Evolutionary conservation across 2,888 invertebrate genomes (phyloP).

Genomic region (Hyposoter didymator): DNA sequence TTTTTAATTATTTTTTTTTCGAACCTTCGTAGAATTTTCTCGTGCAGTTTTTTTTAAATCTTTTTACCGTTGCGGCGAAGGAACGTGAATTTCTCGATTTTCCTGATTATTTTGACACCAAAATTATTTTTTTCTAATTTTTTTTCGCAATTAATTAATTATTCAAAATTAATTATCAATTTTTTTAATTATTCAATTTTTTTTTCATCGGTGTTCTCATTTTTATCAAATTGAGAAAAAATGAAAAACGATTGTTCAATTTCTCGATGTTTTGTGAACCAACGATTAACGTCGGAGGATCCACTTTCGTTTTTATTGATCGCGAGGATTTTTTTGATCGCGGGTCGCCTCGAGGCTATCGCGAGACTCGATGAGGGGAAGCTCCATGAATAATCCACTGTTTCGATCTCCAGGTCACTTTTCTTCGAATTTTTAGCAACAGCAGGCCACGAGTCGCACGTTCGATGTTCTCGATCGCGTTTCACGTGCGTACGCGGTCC

Average conservation of each 20-base stretch:
- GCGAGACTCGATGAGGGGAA: background rate
- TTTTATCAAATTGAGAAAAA: too few relatives aligned
- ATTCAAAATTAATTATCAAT: background rate
- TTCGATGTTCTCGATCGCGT: constrained; percentile 4
- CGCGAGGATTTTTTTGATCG: background rate
- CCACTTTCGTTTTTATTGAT: background rate
- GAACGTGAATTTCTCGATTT: background rate
- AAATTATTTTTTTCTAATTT: background rate
- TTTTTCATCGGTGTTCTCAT: too few relatives aligned
- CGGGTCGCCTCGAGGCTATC: background rate
- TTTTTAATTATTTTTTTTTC: too few relatives aligned
- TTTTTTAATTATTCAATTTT: too few relatives aligned
- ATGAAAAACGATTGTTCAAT: background rate
- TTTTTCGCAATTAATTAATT: background rate
- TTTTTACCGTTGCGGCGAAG: background rate
- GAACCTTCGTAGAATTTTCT: background rate
- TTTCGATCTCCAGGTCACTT: constrained; percentile 27
- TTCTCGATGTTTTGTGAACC: background rate
- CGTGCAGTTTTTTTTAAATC: background rate
- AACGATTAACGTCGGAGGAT: background rate
- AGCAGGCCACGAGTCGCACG: constrained; percentile 28
- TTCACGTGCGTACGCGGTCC: constrained; percentile 35
- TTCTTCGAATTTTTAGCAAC: constrained; percentile 49
- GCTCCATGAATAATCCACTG: background rate
- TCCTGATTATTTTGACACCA: background rate